A percentile compares a stretch with the other conserved stretches of the same genome.
These are phyloP conservation scores for Mycogona germanica DNA, from an alignment of 2,888 invertebrate genomes.

Conservation along the genomic window DNA sequence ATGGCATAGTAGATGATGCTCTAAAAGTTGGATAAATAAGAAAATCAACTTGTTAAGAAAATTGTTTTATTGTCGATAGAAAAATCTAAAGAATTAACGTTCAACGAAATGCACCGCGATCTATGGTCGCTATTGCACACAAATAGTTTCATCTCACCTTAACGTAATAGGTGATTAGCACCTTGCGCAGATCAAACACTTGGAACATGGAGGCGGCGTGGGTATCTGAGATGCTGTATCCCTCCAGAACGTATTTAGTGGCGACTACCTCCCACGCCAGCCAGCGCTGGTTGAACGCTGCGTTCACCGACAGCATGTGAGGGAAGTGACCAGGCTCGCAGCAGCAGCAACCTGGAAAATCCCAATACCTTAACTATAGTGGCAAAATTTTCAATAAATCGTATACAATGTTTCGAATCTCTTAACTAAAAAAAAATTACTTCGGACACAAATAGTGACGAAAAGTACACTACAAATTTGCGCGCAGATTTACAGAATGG, in stretches of 20 bases:
- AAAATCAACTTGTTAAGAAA: too few species aligned
- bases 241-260: conserved; percentile 95
- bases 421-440: too few species aligned
- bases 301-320: conserved; percentile 82
- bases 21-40: conserved; percentile 45
- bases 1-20: conserved; percentile 95
- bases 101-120: too few species aligned
- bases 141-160: conserved; percentile 61
- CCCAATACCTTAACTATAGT: conserved; percentile 15
- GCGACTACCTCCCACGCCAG: conserved; percentile 94
- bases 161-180: conserved; percentile 93
- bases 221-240: conserved; percentile 97
- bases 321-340: conserved; percentile 81
- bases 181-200: conserved; percentile 93
- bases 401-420: conserved; percentile 13
- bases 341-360: conserved; percentile 61
- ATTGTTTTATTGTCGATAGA: too few species aligned
- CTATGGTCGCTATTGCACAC: too few species aligned
- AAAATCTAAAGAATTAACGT: background rate
- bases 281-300: conserved; percentile 96
- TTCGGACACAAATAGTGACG: too few species aligned
- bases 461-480: background rate
- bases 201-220: conserved; percentile 93
- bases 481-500: background rate
- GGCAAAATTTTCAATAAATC: too few species aligned